phyloP scores from a whole-genome alignment of 2,888 invertebrate species.

The Chalcosyrphus nemorum region DNA sequence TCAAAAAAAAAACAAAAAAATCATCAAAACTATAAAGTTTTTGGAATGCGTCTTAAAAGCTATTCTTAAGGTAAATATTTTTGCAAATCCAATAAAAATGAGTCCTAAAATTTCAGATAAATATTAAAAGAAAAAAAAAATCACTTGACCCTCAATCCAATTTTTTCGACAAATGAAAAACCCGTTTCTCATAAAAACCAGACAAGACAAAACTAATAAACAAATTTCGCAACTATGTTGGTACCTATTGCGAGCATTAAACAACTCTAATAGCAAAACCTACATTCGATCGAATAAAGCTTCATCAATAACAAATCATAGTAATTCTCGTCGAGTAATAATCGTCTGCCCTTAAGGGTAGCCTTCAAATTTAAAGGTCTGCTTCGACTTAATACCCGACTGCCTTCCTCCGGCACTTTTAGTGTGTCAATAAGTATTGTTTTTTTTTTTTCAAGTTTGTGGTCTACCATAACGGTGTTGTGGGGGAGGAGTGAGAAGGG shows the following conservation, averaged over 20 bases:
- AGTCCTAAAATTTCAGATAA: background rate
- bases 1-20: background rate
- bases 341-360: slow-evolving; percentile 57
- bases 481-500: background rate
- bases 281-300: slow-evolving; percentile 33
- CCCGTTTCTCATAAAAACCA: slow-evolving; percentile 28
- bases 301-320: slow-evolving; percentile 52
- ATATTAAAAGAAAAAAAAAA: background rate
- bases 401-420: background rate
- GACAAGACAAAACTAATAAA: slow-evolving; percentile 45
- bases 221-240: slow-evolving; percentile 54
- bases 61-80: slow-evolving; percentile 33
- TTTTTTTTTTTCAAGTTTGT: background rate
- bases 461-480: too few relatives aligned
- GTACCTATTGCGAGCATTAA: background rate
- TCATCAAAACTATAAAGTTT: background rate
- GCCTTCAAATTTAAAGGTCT: slow-evolving; percentile 47
- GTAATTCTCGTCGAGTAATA: slow-evolving; percentile 34
- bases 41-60: slow-evolving; percentile 46
- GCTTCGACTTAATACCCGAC: slow-evolving; percentile 12
- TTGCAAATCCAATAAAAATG: slow-evolving; percentile 1
- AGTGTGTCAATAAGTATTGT: slow-evolving; percentile 37
- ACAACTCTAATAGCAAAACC: slow-evolving; percentile 11
- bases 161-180: background rate
- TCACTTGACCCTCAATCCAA: slow-evolving; percentile 30